Percentiles rank a stretch among this genome's conserved stretches.
These are phyloP conservation scores for Papilio dardanus DNA, from an alignment of 1,140 invertebrate species.

Conservation along the genomic window DNA sequence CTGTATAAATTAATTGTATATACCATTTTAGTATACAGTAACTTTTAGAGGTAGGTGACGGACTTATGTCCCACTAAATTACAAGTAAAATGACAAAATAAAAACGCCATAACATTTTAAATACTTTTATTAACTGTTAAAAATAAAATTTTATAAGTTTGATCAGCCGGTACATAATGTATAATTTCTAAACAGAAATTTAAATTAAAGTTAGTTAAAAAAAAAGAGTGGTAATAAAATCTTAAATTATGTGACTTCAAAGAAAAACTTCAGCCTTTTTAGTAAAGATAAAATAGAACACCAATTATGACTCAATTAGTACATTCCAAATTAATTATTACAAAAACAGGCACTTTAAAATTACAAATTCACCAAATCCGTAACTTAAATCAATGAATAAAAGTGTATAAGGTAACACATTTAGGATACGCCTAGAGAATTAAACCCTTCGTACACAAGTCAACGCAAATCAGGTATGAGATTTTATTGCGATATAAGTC, in stretches of 20 bases:
- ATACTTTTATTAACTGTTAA: conserved; percentile 25
- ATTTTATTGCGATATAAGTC: too few species aligned
- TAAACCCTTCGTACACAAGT: too few species aligned
- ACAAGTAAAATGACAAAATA: neutral
- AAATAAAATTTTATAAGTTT: conserved; percentile 29
- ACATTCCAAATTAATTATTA: neutral
- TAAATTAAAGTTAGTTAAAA: neutral
- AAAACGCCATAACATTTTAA: neutral
- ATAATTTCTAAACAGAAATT: neutral
- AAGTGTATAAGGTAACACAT: too few species aligned
- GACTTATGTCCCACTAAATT: neutral
- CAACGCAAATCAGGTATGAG: too few species aligned
- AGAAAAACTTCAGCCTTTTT: conserved; percentile 1
- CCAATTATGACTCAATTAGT: neutral
- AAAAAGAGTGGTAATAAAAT: neutral
- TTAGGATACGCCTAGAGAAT: too few species aligned
- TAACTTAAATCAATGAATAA: too few species aligned
- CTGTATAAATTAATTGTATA: too few species aligned
- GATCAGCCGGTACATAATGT: conserved; percentile 18
- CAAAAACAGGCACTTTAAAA: neutral
- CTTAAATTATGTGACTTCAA: conserved; percentile 7
- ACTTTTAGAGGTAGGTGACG: too few species aligned
- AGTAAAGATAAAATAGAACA: neutral
- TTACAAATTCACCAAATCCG: neutral
- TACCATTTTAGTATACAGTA: too few species aligned